These are phyloP conservation scores for Drosophila villosipedis DNA, from an alignment of 2,888 invertebrate genomes.

Conservation along the genomic window DNA sequence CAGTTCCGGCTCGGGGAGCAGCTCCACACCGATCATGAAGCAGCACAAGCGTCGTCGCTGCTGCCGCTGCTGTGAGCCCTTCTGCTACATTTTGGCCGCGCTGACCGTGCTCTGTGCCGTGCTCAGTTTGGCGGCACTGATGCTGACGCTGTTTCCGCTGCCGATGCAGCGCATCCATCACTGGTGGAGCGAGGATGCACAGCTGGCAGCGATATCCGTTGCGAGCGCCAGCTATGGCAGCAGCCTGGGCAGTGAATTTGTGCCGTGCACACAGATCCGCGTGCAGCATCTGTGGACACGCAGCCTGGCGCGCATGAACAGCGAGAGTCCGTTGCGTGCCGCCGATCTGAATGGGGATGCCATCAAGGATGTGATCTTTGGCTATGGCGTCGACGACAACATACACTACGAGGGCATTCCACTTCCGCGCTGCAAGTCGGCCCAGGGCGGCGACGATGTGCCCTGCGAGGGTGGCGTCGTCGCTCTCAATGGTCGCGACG, in stretches of 20 bases:
- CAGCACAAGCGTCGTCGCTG: constrained; percentile 84
- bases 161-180: constrained; percentile 87
- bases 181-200: constrained; percentile 86
- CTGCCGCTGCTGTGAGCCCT: constrained; percentile 88
- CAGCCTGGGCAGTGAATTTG: constrained; percentile 81
- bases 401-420: constrained; percentile 87
- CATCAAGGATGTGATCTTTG: constrained; percentile 90
- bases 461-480: constrained; percentile 91
- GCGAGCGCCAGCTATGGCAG: constrained; percentile 63
- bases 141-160: constrained; percentile 89
- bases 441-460: constrained; percentile 88
- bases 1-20: constrained; percentile 59
- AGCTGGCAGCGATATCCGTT: constrained; percentile 27
- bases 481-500: constrained; percentile 90
- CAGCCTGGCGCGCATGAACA: constrained; percentile 89
- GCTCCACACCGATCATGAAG: constrained; percentile 86
- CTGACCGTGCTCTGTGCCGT: constrained; percentile 87
- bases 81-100: constrained; percentile 88
- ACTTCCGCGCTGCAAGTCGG: constrained; percentile 87
- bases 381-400: constrained; percentile 89
- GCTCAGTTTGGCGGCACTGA: constrained; percentile 88
- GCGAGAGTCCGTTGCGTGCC: constrained; percentile 90
- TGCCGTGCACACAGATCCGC: constrained; percentile 84
- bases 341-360: constrained; percentile 91
- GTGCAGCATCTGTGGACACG: constrained; percentile 88